Conservation (phyloP, 1,140 invertebrate species). For the Lepidurus apus region DNA sequence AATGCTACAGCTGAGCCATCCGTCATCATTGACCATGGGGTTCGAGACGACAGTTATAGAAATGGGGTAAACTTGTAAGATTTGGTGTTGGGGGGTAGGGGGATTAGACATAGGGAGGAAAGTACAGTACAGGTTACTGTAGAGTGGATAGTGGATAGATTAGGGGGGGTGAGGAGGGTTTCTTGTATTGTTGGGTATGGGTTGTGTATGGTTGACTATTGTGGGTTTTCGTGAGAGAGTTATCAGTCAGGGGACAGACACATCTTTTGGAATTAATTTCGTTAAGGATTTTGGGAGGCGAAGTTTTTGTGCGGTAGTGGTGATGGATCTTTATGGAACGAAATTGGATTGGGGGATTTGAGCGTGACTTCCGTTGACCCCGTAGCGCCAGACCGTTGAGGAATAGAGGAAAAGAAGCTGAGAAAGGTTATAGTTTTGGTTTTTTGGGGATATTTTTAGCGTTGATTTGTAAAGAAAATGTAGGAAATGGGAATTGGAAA, state of each 20-base stretch:
- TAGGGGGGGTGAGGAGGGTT: background rate
- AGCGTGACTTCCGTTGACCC: background rate
- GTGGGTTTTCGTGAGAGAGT: background rate
- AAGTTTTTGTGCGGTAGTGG: background rate
- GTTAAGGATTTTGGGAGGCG: background rate
- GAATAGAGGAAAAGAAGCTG: too few relatives aligned
- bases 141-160: background rate
- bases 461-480: too few relatives aligned
- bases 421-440: too few relatives aligned
- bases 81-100: background rate
- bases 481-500: too few relatives aligned
- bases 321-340: background rate
- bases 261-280: background rate
- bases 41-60: background rate
- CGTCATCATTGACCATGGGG: slow-evolving; percentile 9
- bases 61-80: background rate
- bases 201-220: background rate
- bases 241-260: slow-evolving; percentile 4
- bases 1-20: slow-evolving; percentile 14
- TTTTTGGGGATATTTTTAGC: too few relatives aligned
- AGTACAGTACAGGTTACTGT: background rate
- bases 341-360: background rate
- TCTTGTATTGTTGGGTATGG: background rate
- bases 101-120: background rate
- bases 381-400: too few relatives aligned